Percentiles rank a stretch among this genome's conserved stretches.
Evolutionary conservation across 2,888 invertebrate species (phyloP).

Genomic region (Athalia cordata): DNA sequence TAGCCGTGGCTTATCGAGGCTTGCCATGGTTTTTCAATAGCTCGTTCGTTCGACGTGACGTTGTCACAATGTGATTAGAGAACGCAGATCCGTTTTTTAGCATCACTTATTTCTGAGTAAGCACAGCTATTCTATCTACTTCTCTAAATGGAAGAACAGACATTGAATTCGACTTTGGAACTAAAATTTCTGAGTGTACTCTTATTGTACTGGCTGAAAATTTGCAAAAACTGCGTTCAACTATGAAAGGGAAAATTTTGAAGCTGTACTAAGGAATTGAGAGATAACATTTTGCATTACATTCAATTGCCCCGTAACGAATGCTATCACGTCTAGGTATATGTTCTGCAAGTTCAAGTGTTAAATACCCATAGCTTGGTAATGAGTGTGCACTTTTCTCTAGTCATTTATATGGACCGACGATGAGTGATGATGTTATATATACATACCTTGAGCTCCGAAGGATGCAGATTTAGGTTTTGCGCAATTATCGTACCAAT

Average conservation of each 20-base stretch:
- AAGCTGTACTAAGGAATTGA: too few species aligned
- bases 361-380: neutral
- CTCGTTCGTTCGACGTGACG: too few species aligned
- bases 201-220: too few species aligned
- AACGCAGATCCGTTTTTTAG: neutral
- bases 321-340: neutral
- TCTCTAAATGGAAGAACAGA: too few species aligned
- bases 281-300: conserved; percentile 12
- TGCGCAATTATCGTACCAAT: conserved; percentile 17
- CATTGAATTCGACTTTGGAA: too few species aligned
- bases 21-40: neutral
- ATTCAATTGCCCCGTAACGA: conserved; percentile 36
- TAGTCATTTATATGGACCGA: neutral
- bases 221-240: too few species aligned
- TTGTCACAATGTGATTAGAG: too few species aligned
- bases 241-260: too few species aligned
- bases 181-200: too few species aligned
- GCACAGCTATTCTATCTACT: too few species aligned
- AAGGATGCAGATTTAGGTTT: neutral
- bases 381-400: neutral
- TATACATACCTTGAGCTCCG: conserved; percentile 9
- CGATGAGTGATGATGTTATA: neutral
- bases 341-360: too few species aligned
- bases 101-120: neutral
- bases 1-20: neutral